These are phyloP conservation scores for Phyllostomus discolor DNA, from an alignment of 2,113 vertebrate genomes.

Conservation along the genomic window DNA sequence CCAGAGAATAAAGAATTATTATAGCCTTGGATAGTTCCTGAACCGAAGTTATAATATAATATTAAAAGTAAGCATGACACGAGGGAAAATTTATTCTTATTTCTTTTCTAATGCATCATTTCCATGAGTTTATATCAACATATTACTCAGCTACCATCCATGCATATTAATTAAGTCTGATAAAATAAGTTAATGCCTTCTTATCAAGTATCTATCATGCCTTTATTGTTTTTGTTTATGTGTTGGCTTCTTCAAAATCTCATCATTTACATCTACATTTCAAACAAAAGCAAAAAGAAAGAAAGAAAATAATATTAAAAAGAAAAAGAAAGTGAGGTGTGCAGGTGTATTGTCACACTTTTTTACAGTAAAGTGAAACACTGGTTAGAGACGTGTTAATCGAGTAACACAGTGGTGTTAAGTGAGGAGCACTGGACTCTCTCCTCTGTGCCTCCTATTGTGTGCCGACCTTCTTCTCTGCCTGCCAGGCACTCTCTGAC, in stretches of 20 bases:
- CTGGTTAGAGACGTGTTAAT: not conserved
- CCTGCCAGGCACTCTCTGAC: conserved; percentile 94
- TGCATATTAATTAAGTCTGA: not conserved
- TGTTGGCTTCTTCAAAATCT: not conserved
- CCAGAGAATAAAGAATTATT: not conserved
- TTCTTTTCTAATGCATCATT: not conserved
- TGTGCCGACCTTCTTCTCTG: conserved; percentile 88
- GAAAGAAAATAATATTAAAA: not conserved
- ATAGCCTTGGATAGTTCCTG: not conserved
- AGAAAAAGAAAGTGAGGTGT: not conserved
- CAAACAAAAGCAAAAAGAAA: not conserved
- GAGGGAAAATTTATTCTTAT: not conserved
- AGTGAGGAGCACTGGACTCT: not conserved
- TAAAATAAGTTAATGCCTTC: not conserved
- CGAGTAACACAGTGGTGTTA: not conserved
- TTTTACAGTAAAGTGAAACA: not conserved
- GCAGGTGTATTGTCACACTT: not conserved
- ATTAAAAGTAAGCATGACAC: not conserved
- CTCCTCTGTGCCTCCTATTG: conserved; percentile 77
- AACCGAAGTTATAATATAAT: not conserved
- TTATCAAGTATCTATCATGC: not conserved
- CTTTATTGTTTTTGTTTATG: not conserved
- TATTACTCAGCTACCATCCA: not conserved
- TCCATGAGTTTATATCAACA: not conserved
- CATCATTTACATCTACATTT: not conserved